phyloP scores from a whole-genome alignment of 1,140 invertebrate species.

The Drosophila mauritiana region DNA sequence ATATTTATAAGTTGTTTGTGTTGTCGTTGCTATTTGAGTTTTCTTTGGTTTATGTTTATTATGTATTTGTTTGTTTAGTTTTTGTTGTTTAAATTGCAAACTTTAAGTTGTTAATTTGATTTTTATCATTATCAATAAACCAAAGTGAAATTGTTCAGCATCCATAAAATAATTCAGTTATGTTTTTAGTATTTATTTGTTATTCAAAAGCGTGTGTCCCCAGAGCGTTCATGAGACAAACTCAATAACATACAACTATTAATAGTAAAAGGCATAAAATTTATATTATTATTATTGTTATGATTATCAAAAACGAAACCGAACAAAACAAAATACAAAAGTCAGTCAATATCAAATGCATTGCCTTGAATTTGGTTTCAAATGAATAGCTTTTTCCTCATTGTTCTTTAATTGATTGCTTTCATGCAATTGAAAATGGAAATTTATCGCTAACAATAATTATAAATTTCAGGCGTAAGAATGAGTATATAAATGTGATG shows the following conservation, averaged over 20 bases:
- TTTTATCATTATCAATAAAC: constrained; percentile 43
- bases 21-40: constrained; percentile 38
- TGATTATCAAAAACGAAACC: constrained; percentile 52
- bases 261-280: constrained; percentile 56
- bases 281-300: constrained; percentile 54
- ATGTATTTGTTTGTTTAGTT: constrained; percentile 46
- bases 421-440: constrained; percentile 69
- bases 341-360: constrained; percentile 47
- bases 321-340: constrained; percentile 40
- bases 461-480: constrained; percentile 36
- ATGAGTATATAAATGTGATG: constrained; percentile 10
- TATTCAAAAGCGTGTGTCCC: constrained; percentile 79
- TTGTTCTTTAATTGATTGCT: constrained; percentile 30
- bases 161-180: constrained; percentile 61
- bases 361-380: constrained; percentile 27
- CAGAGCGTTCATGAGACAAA: constrained; percentile 80
- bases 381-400: constrained; percentile 5
- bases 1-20: constrained; percentile 31
- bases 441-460: constrained; percentile 58
- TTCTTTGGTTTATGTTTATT: constrained; percentile 25
- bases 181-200: constrained; percentile 23
- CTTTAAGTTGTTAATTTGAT: constrained; percentile 45
- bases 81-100: constrained; percentile 58
- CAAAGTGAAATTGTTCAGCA: constrained; percentile 59
- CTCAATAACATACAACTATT: constrained; percentile 82